Evolutionary conservation across 2,888 invertebrate genomes (phyloP), one percentile per base, ranked within the genome.

Genomic region (Villa cingulata): DNA sequence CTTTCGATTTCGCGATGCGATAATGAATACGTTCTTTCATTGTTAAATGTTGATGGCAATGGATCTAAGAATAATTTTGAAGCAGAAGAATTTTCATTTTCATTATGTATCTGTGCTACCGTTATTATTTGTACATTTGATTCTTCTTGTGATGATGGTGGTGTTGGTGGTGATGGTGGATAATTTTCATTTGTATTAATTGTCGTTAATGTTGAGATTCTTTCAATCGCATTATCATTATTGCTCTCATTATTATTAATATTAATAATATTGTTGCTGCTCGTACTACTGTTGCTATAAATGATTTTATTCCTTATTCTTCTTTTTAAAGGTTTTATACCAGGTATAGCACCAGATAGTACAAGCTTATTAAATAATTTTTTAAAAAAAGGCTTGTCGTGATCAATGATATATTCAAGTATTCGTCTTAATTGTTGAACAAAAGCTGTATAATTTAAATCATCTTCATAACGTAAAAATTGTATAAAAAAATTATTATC

Each of bases 401-500:
- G 23, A 23, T 23, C 23, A 23, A 23, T 23, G 4, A 23, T 23
- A 23, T 23, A 23, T 12, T 12, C 10, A 32, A 32, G 7, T 32
- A 32, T 12, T 32, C 3, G 4, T 32, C 12, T 32, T 32, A 68
- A 65, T 56, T 65, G 66, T 54, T 64, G 62, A 56, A 63, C 65
- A 52, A 63, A 68, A 50, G 65, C 63, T 39, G 64, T 64, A 55
- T 60, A 60, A 57, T 62, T 67, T 50, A 68, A 63, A 56, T 67
- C 62, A 19, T 49, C 51, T 17, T 51, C 53, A 15, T 29, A 27
- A 18, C 45, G 47, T 39, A 43, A 32, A 43, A 51, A 51, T 44
- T 43, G 23, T 43, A 46, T 49, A 47, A 40, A 53, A 49, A 53
- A 51, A 40, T 53, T 49, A 17, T 48, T 47, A 36, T 32, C 12